These are phyloP conservation scores for Parascotia fuliginaria DNA, from an alignment of 2,888 invertebrate genomes.

Conservation along the genomic window DNA sequence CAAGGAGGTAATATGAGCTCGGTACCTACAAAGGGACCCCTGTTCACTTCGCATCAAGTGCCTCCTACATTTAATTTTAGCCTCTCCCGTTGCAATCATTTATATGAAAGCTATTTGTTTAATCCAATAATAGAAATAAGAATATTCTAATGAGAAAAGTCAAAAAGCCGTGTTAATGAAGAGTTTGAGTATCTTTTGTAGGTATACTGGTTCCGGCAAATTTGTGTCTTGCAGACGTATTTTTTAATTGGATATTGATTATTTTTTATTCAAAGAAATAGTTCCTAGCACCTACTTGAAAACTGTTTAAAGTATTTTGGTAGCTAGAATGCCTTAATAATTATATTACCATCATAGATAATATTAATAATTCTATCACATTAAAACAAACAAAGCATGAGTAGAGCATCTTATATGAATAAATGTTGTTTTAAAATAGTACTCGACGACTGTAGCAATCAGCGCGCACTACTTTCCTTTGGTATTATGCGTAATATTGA, in stretches of 20 bases:
- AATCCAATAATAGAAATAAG: constrained; percentile 11
- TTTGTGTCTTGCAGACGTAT: background rate
- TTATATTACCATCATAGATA: no score
- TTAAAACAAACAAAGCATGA: no score
- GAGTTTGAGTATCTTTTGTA: background rate
- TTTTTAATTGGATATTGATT: background rate
- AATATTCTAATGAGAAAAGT: constrained; percentile 15
- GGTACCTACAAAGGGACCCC: constrained; percentile 47
- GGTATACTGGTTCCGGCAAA: background rate
- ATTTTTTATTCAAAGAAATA: no score
- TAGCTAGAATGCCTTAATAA: no score
- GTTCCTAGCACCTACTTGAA: no score
- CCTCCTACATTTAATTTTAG: constrained; percentile 33
- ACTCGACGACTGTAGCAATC: background rate
- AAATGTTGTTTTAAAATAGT: background rate
- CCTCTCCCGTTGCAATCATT: constrained; percentile 26
- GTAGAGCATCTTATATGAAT: no score
- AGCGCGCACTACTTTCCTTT: background rate
- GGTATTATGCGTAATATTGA: constrained; percentile 10
- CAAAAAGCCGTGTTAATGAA: constrained; percentile 8
- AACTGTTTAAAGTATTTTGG: no score
- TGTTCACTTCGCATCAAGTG: constrained; percentile 35
- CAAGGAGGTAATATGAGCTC: constrained; percentile 62
- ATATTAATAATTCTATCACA: no score
- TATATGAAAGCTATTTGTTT: constrained; percentile 20